These are phyloP conservation scores for Actias luna DNA, from an alignment of 2,888 invertebrate species.

Conservation along the genomic window DNA sequence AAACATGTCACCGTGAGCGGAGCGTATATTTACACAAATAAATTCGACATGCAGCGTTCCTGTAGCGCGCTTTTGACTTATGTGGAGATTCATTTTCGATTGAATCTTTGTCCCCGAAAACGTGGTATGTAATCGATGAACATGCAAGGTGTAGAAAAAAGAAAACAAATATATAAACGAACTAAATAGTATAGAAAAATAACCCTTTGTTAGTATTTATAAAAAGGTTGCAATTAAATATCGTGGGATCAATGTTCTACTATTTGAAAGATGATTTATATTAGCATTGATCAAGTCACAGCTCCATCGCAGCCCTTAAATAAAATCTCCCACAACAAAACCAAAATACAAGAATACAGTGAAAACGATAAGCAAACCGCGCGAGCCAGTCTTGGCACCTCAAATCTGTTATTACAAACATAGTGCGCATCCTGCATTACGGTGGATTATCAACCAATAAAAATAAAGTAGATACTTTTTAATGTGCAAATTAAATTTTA, in stretches of 20 bases:
- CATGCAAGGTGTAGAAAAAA: constrained; percentile 47
- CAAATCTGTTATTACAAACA: constrained; percentile 70
- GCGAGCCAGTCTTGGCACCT: constrained; percentile 47
- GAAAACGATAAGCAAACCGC: constrained; percentile 62
- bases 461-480: constrained; percentile 60
- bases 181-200: constrained; percentile 48
- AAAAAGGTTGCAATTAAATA: constrained; percentile 52
- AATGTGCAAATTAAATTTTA: constrained; percentile 79
- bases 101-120: constrained; percentile 15
- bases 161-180: constrained; percentile 46
- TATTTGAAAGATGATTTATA: constrained; percentile 69
- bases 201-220: constrained; percentile 67
- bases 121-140: constrained; percentile 48
- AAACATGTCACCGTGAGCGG: constrained; percentile 38
- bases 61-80: not conserved
- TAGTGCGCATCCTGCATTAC: constrained; percentile 72
- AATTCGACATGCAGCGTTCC: constrained; percentile 40
- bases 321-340: constrained; percentile 72
- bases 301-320: constrained; percentile 67
- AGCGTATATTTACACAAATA: constrained; percentile 39
- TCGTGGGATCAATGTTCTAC: constrained; percentile 80
- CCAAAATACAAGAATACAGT: constrained; percentile 66
- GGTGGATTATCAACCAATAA: constrained; percentile 65
- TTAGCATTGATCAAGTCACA: constrained; percentile 64
- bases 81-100: not conserved